phyloP scores from a whole-genome alignment of 1,140 invertebrate species.

The Acyrthosiphon pisum region DNA sequence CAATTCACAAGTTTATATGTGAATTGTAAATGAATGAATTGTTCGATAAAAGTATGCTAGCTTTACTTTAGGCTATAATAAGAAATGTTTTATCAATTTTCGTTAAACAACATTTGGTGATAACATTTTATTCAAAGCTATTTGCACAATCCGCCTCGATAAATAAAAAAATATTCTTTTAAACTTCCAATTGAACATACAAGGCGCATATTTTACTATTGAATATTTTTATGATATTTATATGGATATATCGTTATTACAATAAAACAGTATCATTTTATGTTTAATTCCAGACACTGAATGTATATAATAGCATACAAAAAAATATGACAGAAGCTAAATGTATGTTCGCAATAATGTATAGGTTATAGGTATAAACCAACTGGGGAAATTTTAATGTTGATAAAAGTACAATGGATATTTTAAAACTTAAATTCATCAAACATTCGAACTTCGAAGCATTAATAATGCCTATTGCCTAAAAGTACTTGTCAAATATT shows the following conservation, averaged over 20 bases:
- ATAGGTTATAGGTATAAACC: neutral
- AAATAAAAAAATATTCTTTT: neutral
- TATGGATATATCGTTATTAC: neutral
- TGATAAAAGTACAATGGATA: neutral
- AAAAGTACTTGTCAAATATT: too few relatives aligned
- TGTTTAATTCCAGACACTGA: neutral
- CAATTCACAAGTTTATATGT: neutral
- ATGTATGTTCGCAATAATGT: neutral
- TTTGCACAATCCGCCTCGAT: neutral
- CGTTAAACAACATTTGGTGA: neutral
- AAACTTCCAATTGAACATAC: neutral
- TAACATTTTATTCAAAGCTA: neutral
- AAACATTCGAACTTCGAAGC: neutral
- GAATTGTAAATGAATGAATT: neutral
- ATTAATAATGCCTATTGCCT: too few relatives aligned
- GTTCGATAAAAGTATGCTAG: neutral
- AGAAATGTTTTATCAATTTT: neutral
- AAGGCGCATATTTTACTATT: neutral
- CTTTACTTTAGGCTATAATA: neutral
- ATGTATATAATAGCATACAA: neutral
- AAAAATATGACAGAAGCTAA: neutral
- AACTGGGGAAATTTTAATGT: neutral
- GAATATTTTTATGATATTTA: neutral
- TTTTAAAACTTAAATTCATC: neutral
- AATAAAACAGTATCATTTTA: neutral